These are phyloP conservation scores for Protodeltote pygarga DNA, from an alignment of 2,888 invertebrate genomes.

Conservation along the genomic window DNA sequence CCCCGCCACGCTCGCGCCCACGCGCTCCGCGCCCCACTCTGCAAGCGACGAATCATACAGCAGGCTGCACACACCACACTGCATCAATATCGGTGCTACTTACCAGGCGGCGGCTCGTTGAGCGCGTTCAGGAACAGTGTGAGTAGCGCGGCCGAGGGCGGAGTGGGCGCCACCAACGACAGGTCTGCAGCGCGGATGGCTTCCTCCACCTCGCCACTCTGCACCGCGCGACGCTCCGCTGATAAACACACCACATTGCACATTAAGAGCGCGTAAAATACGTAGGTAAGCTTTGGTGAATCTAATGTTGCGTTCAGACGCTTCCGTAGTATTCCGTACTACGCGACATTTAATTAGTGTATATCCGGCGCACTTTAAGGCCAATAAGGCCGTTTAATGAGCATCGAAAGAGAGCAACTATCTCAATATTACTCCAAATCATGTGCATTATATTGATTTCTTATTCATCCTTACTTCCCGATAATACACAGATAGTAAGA, in stretches of 20 bases:
- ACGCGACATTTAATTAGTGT: too few relatives aligned
- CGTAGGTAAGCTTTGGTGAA: too few relatives aligned
- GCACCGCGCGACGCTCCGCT: slow-evolving; percentile 69
- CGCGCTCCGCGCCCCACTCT: slow-evolving; percentile 27
- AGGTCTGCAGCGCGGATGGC: slow-evolving; percentile 77
- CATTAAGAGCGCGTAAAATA: too few relatives aligned
- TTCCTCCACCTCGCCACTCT: slow-evolving; percentile 59
- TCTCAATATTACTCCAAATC: too few relatives aligned
- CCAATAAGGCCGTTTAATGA: too few relatives aligned
- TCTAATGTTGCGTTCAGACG: too few relatives aligned
- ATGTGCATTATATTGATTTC: too few relatives aligned
- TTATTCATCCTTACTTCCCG: too few relatives aligned
- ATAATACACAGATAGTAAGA: too few relatives aligned
- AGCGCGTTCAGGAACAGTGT: slow-evolving; percentile 61
- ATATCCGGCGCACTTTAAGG: too few relatives aligned
- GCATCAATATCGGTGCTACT: not conserved
- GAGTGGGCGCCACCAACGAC: slow-evolving; percentile 70
- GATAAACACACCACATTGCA: slow-evolving; percentile 1
- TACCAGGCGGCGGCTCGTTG: slow-evolving; percentile 62
- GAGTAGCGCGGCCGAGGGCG: slow-evolving; percentile 67
- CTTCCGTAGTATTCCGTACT: too few relatives aligned
- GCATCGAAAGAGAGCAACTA: too few relatives aligned
- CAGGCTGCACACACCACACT: slow-evolving; percentile 62
- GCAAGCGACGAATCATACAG: not conserved
- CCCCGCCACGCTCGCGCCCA: slow-evolving; percentile 62